phyloP scores from a whole-genome alignment of 1,140 invertebrate species.

The Caerostris darwini region DNA sequence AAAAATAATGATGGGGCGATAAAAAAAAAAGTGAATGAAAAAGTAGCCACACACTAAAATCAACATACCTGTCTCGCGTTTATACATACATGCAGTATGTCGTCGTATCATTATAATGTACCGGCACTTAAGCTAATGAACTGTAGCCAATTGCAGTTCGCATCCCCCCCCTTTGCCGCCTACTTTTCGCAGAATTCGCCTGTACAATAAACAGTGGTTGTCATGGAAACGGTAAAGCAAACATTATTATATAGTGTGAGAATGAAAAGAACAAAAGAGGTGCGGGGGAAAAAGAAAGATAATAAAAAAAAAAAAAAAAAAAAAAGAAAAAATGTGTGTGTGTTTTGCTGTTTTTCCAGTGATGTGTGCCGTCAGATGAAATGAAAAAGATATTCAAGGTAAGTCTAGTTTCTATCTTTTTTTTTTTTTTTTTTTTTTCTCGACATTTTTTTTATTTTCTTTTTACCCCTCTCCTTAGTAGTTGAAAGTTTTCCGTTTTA shows the following conservation, averaged over 20 bases:
- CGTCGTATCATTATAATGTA: constrained; percentile 54
- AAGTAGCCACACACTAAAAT: constrained; percentile 29
- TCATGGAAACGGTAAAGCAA: constrained; percentile 66
- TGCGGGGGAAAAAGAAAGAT: background rate
- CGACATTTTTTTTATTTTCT: background rate
- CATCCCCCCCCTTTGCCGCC: constrained; percentile 15
- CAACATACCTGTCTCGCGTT: constrained; percentile 57
- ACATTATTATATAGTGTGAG: constrained; percentile 73
- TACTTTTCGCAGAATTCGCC: constrained; percentile 67
- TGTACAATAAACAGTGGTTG: constrained; percentile 71
- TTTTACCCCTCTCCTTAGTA: background rate
- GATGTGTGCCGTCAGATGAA: constrained; percentile 19
- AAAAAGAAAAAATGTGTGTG: background rate
- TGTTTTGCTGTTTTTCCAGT: constrained; percentile 28
- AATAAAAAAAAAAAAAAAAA: background rate
- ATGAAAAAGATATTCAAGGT: background rate
- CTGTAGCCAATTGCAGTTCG: constrained; percentile 56
- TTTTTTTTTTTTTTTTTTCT: too few relatives aligned
- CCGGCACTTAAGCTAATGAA: constrained; percentile 73
- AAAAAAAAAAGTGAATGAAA: background rate
- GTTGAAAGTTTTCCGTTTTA: background rate
- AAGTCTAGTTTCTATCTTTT: background rate
- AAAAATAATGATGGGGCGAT: constrained; percentile 38
- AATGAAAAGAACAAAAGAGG: constrained; percentile 47
- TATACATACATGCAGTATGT: constrained; percentile 44